Evolutionary conservation across 2,888 invertebrate genomes (phyloP), one percentile per base, ranked within the genome.

Genomic region (Unio delphinus): DNA sequence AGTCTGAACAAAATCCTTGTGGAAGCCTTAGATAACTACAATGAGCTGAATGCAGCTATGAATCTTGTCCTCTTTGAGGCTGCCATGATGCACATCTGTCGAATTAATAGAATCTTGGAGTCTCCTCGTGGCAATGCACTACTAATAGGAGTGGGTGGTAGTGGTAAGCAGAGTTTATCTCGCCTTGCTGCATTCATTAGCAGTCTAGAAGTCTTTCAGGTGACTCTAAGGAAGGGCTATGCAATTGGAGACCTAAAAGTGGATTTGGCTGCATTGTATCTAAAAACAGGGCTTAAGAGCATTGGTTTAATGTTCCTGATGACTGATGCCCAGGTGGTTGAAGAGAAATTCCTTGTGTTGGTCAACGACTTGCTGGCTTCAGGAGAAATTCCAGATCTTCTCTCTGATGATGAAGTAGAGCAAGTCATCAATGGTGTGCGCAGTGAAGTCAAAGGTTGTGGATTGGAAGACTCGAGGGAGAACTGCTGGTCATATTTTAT

Each of bases 401-500:
- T 98, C 86, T 94, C 96, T 23, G 98, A 98, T 88, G 98, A 98
- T 88, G 98, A 98, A 89, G 93, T 97, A 57, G 98, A 98, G 90
- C 96, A 96, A 88, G 96, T 97, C 70, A 94, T 97, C 81, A 45
- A 11, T 45, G 45, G 95, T 81, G 94, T 95, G 26, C 80, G 91
- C 64, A 90, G 88, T 78, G 91, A 91, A 80, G 91, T 90, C 20
- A 90, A 90, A 79, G 87, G 96, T 54, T 94, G 96, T 30, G 98
- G 98, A 23, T 91, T 97, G 83, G 92, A 95, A 61, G 98, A 98
- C 89, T 95, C 96, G 0, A 92, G 96, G 80, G 98, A 98, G 91
- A 96, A 96, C 86, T 98, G 98, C 90, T 98, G 98, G 98, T 96
- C 96, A 90, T 98, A 97, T 90, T 98, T 98, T 90, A 96, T 98